Conservation (phyloP, 2,888 invertebrate species). For the Leptopilina syphax region DNA sequence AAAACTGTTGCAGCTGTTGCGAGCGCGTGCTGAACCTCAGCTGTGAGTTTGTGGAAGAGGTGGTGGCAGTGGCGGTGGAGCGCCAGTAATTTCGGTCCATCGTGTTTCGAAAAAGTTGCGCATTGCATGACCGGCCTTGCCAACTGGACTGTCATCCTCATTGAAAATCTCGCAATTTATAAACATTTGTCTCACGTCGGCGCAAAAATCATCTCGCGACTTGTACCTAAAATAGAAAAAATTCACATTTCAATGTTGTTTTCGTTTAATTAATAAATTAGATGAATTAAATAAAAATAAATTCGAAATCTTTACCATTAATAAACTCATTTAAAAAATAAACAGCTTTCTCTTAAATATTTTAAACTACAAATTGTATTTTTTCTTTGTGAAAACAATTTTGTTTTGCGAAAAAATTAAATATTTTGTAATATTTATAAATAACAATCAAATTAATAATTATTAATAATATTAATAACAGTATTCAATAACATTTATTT, state of each 20-base stretch:
- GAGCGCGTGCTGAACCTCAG: conserved; percentile 76
- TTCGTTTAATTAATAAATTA: background rate
- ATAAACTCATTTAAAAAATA: background rate
- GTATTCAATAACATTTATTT: too few species aligned
- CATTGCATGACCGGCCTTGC: conserved; percentile 96
- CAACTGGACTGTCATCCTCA: conserved; percentile 98
- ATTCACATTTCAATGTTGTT: background rate
- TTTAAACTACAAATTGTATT: too few species aligned
- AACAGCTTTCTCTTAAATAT: background rate
- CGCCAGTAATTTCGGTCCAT: conserved; percentile 85
- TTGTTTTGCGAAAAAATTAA: too few species aligned
- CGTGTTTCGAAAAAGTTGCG: conserved; percentile 93
- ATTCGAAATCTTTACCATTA: background rate
- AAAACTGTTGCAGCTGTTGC: conserved; percentile 75
- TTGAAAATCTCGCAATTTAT: conserved; percentile 99
- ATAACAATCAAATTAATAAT: background rate
- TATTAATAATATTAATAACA: too few species aligned
- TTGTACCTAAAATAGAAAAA: conserved; percentile 85
- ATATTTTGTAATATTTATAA: background rate
- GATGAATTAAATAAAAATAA: too few species aligned
- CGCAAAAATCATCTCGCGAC: conserved; percentile 93
- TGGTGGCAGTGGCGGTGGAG: conserved; percentile 72
- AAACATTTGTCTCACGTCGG: conserved; percentile 95
- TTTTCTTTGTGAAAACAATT: too few species aligned
- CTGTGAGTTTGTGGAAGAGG: conserved; percentile 67